Evolutionary conservation across 2,888 invertebrate species (phyloP), one percentile per base, ranked within the genome.

Genomic region (Mythimna albipuncta): DNA sequence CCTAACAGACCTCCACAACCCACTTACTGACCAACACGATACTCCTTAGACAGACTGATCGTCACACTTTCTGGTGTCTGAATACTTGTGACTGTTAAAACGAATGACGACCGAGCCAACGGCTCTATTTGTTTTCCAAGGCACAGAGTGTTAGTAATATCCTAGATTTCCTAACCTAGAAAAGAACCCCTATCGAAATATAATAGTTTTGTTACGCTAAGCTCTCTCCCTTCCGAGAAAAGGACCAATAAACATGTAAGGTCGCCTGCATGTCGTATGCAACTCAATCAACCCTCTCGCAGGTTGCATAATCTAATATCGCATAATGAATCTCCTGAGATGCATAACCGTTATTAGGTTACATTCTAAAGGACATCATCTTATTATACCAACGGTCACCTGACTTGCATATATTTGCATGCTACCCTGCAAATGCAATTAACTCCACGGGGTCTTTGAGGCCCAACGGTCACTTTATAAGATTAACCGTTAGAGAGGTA

Each of bases 391-490:
- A 90, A 92, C 92, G 93, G 92, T 91, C 91, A 90, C 81, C 87
- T 88, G 84, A 88, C 87, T 68, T 77, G 84, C 82, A 85, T 86
- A 90, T 89, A 92, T 93, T 93, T 90, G 93, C 93, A 91, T 93
- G 79, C 38, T 71, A 90, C 91, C 92, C 93, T 88, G 89, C 87
- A 75, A 88, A 88, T 88, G 90, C 90, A 85, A 83, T 85, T 79
- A 84, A 72, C 75, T 75, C 81, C 62, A 38, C 61, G 77, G 77
- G 83, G 81, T 83, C 84, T 87, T 79, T 82, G 75, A 83, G 83
- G 77, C 82, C 89, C 90, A 92, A 91, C 91, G 92, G 93, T 88
- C 92, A 90, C 77, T 81, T 85, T 82, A 88, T 89, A 88, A 87
- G 90, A 88, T 82, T 82, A 82, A 83, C 92, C 93, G 93, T 94